Conservation (phyloP, 2,797 vertebrate genomes). For the Agapornis canus region DNA sequence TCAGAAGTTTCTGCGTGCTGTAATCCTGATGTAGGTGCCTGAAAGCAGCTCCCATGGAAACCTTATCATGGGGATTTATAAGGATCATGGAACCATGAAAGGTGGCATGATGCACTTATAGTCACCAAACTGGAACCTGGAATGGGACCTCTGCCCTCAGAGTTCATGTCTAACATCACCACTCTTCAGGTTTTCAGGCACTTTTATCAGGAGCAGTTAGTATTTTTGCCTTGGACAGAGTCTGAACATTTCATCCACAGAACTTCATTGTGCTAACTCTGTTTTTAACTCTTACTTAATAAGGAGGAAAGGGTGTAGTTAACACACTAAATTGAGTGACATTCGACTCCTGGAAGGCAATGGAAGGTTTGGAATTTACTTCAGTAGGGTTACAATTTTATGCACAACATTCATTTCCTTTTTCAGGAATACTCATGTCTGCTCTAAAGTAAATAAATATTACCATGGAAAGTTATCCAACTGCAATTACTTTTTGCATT, state of each 20-base stretch:
- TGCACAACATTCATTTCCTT: slow-evolving; percentile 12
- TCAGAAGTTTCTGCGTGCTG: background rate
- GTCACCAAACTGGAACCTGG: background rate
- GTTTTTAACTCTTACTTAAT: background rate
- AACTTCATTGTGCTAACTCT: background rate
- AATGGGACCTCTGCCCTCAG: background rate
- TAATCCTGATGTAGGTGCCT: background rate
- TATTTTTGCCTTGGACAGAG: background rate
- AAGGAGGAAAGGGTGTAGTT: background rate
- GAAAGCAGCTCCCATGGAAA: background rate
- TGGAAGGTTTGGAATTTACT: background rate
- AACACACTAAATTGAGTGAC: background rate
- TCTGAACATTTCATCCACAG: background rate
- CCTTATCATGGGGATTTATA: background rate
- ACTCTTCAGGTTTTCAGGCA: background rate
- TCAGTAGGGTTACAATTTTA: background rate
- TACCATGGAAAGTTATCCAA: slow-evolving; percentile 37
- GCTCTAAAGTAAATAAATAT: slow-evolving; percentile 44
- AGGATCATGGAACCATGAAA: background rate
- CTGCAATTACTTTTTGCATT: slow-evolving; percentile 73
- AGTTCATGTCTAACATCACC: background rate
- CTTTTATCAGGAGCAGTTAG: background rate
- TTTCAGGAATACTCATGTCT: slow-evolving; percentile 15
- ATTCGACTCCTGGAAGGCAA: background rate
- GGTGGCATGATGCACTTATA: background rate